Evolutionary conservation across 2,888 invertebrate species (phyloP).

Genomic region (Shargacucullia verbasci): DNA sequence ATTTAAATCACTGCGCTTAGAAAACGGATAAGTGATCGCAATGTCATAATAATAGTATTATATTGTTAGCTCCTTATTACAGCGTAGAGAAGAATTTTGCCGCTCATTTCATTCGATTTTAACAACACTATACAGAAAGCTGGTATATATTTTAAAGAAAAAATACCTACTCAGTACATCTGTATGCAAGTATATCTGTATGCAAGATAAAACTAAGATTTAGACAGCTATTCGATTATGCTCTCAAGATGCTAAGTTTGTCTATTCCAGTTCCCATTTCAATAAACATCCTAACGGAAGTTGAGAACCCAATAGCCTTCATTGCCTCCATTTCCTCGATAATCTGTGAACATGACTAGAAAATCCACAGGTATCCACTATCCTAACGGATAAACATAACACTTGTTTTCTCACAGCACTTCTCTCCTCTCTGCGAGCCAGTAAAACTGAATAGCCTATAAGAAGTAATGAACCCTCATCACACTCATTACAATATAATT

Average conservation of each 20-base stretch:
- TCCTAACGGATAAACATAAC: conserved; percentile 61
- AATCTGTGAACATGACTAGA: background rate
- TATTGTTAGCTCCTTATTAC: too few relatives aligned
- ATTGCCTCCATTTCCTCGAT: conserved; percentile 52
- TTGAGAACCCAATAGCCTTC: conserved; percentile 28
- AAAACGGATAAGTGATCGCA: too few relatives aligned
- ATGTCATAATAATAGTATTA: too few relatives aligned
- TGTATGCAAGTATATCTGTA: background rate
- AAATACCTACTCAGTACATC: too few relatives aligned
- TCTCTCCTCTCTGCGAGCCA: conserved; percentile 65
- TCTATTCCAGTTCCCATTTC: conserved; percentile 25
- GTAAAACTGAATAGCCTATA: conserved; percentile 77
- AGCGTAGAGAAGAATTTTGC: too few relatives aligned
- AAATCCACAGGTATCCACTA: conserved; percentile 65
- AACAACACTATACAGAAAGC: too few relatives aligned
- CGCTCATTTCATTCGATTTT: too few relatives aligned
- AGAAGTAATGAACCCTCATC: conserved; percentile 74
- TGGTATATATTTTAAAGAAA: too few relatives aligned
- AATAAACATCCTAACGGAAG: conserved; percentile 39
- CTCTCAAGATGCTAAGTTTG: conserved; percentile 7
- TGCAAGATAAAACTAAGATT: conserved; percentile 26
- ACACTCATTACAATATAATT: conserved; percentile 76
- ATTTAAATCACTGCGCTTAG: too few relatives aligned
- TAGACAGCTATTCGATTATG: conserved; percentile 10
- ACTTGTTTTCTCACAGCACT: conserved; percentile 67